Evolutionary conservation across 2,113 vertebrate species (phyloP), one percentile per base, ranked within the genome.

Genomic region (Phylloscopus trochilus): DNA sequence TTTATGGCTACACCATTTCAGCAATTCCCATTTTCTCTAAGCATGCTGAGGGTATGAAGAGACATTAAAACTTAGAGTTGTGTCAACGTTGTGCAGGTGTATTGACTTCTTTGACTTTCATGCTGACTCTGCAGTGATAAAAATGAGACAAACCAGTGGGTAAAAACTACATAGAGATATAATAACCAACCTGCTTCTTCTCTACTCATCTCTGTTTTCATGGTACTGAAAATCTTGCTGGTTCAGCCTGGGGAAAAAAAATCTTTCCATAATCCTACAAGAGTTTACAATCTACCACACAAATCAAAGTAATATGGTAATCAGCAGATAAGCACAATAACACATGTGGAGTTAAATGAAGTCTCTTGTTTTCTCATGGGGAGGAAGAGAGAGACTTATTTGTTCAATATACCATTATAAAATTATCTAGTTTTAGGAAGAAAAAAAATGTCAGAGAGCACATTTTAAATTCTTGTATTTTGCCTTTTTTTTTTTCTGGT

Each of bases 261-360:
- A 96, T 93, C 55, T 97, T 96, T 83, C 91, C 92, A 82, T 96
- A 97, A 96, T 96, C 95, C 96, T 96, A 84, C 87, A 95, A 39
- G 92, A 96, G 85, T 93, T 96, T 96, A 84, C 96, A 97, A 96
- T 96, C 97, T 97, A 94, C 94, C 95, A 95, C 88, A 96, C 93
- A 94, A 97, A 98, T 98, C 97, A 97, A 94, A 95, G 92, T 92
- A 97, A 97, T 96, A 97, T 91, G 83, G 95, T 97, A 97, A 98
- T 97, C 96, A 96, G 92, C 56, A 93, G 97, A 98, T 97, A 97
- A 96, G 94, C 96, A 88, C 89, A 91, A 91, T 58, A 92, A 95
- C 91, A 95, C 96, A 91, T 95, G 95, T 94, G 93, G 97, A 3
- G 85, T 95, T 96, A 96, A 90, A 97, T 97, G 95, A 97, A 97